Evolutionary conservation across 1,140 invertebrate genomes (phyloP).

Genomic region (Zaprionus tsacasi): DNA sequence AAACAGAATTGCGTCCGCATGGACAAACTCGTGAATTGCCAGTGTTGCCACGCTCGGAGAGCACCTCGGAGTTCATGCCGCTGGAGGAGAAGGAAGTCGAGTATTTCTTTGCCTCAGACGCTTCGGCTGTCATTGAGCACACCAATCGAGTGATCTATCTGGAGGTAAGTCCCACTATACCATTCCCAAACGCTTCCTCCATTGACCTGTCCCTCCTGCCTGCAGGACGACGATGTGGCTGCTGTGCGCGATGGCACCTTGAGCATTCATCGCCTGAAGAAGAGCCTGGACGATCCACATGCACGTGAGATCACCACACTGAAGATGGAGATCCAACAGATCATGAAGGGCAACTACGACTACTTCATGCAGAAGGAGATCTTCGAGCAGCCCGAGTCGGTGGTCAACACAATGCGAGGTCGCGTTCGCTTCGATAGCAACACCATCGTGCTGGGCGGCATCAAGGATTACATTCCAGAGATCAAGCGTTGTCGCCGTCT

Average conservation of each 20-base stretch:
- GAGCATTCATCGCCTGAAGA: constrained; percentile 95
- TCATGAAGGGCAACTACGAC: constrained; percentile 99
- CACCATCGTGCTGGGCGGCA: constrained; percentile 87
- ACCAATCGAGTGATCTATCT: constrained; percentile 98
- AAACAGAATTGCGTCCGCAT: constrained; percentile 92
- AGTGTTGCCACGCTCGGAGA: constrained; percentile 89
- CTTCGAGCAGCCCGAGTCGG: constrained; percentile 99
- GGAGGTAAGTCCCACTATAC: constrained; percentile 86
- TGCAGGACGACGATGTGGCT: constrained; percentile 93
- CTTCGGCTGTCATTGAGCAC: constrained; percentile 99
- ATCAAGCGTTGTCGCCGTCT: constrained; percentile 98
- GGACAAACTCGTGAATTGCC: constrained; percentile 86
- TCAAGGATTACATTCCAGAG: constrained; percentile 97
- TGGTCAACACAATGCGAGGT: constrained; percentile 99
- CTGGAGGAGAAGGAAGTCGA: constrained; percentile 97
- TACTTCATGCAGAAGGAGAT: constrained; percentile 99
- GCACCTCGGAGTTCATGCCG: constrained; percentile 95
- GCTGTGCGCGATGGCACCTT: constrained; percentile 95
- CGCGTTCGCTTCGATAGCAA: constrained; percentile 95
- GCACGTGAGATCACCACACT: constrained; percentile 97
- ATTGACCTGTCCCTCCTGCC: not conserved
- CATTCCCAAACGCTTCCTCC: not conserved
- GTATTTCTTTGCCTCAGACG: constrained; percentile 99
- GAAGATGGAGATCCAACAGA: constrained; percentile 99
- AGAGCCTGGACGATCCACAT: constrained; percentile 92